phyloP scores from a whole-genome alignment of 2,888 invertebrate species.

The Leptinotarsa peninsularis region DNA sequence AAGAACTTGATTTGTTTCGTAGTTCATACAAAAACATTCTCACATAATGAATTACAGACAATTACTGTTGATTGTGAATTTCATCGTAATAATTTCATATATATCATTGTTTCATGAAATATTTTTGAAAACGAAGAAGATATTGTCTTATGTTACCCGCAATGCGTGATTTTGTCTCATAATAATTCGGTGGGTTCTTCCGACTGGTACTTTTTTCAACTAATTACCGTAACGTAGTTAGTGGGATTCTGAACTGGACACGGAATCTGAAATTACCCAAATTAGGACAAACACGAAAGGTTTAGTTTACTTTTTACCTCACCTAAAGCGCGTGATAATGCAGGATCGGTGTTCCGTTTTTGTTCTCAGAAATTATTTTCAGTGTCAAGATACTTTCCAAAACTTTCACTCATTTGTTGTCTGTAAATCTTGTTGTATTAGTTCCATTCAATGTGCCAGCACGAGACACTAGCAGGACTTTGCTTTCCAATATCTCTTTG shows the following conservation, averaged over 20 bases:
- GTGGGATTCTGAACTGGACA: neutral
- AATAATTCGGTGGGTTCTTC: neutral
- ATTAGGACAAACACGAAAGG: conserved; percentile 4
- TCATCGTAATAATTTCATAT: too few species aligned
- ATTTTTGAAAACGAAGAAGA: neutral
- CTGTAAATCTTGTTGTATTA: too few species aligned
- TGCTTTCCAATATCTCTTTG: too few species aligned
- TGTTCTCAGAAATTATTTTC: too few species aligned
- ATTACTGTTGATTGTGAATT: too few species aligned
- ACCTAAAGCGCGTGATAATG: neutral
- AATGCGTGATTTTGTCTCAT: neutral
- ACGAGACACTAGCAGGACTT: too few species aligned
- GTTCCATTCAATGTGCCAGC: too few species aligned
- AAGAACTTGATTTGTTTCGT: too few species aligned
- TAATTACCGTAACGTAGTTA: neutral
- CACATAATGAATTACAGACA: too few species aligned
- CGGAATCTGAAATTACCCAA: neutral
- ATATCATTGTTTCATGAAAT: neutral
- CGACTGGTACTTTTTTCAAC: neutral
- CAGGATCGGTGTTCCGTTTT: neutral
- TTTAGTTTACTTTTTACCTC: neutral
- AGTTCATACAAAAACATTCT: too few species aligned
- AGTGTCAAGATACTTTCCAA: too few species aligned
- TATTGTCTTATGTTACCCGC: neutral
- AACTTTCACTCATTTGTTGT: neutral